Base-by-base conservation (phyloP, 2,888 invertebrate species). In the Mesorhabditis belari region DNA sequence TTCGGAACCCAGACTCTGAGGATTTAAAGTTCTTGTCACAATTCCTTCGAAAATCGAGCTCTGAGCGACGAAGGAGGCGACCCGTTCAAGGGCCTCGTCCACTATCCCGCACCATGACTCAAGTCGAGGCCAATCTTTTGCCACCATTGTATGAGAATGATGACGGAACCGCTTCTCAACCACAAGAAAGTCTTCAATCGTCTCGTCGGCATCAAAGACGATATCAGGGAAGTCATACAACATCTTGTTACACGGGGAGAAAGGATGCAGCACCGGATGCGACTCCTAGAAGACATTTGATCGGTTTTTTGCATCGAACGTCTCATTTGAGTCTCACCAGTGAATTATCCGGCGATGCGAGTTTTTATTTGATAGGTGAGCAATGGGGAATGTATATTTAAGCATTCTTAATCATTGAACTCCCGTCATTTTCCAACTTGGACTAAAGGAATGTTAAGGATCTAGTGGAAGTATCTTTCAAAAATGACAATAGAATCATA, bases 351-450 rank as follows among this genome's bases (percentile, higher is more conserved):
- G 75, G 68, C n/a, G 66, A 69, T 51, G 77, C 75, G 1, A 75
- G 75, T 26, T 77, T 74, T 60, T 77, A 77, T 62, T 61, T 77
- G 50, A 75, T 77, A 63, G 77, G 77, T 70, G 54, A 65, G 72
- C 49, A 23, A n/a, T 53, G 60, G 53, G n/a, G n/a, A n/a, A n/a
- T n/a, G n/a, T n/a, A n/a, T n/a, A n/a, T n/a, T n/a, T n/a, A n/a
- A n/a, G 44, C 12, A 12, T 44, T 12, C 44, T n/a, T n/a, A 44
- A 44, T n/a, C n/a, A n/a, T n/a, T n/a, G n/a, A n/a, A n/a, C n/a
- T n/a, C n/a, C n/a, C n/a, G n/a, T n/a, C n/a, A n/a, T n/a, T n/a
- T n/a, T n/a, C n/a, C n/a, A n/a, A n/a, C n/a, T n/a, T n/a, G n/a
- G n/a, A n/a, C n/a, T n/a, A n/a, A n/a, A n/a, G n/a, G n/a, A n/a